Conservation (phyloP, 2,888 invertebrate species). For the Buathra laborator region DNA sequence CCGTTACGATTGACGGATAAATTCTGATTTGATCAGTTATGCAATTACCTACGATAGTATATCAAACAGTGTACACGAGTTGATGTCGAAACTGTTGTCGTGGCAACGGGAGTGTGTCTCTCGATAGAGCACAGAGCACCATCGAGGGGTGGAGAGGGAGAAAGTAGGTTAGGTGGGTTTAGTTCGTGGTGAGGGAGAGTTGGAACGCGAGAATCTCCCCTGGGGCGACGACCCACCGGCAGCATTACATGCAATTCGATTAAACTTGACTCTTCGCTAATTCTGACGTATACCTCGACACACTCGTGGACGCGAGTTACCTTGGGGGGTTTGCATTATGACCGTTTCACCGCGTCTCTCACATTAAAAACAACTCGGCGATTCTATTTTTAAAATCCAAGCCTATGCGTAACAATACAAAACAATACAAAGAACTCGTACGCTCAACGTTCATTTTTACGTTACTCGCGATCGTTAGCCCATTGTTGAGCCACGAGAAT, state of each 20-base stretch:
- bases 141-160: constrained; percentile 2
- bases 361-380: constrained; percentile 20
- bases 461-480: neutral
- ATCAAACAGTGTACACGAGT: neutral
- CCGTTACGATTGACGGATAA: neutral
- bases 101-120: constrained; percentile 36
- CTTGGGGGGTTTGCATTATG: neutral
- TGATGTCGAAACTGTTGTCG: constrained; percentile 15
- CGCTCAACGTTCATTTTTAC: constrained; percentile 5
- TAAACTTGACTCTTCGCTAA: constrained; percentile 71
- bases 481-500: neutral
- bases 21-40: neutral
- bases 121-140: constrained; percentile 18
- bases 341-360: neutral
- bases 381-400: constrained; percentile 9
- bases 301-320: constrained; percentile 18
- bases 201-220: constrained; percentile 47
- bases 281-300: constrained; percentile 43
- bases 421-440: constrained; percentile 21
- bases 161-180: constrained; percentile 61
- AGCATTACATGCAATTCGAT: constrained; percentile 72
- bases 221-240: constrained; percentile 63
- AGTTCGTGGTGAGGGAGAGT: constrained; percentile 25
- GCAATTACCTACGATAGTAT: neutral
- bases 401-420: constrained; percentile 2